Evolutionary conservation across 1,140 invertebrate genomes (phyloP).

Genomic region (Aphis gossypii): DNA sequence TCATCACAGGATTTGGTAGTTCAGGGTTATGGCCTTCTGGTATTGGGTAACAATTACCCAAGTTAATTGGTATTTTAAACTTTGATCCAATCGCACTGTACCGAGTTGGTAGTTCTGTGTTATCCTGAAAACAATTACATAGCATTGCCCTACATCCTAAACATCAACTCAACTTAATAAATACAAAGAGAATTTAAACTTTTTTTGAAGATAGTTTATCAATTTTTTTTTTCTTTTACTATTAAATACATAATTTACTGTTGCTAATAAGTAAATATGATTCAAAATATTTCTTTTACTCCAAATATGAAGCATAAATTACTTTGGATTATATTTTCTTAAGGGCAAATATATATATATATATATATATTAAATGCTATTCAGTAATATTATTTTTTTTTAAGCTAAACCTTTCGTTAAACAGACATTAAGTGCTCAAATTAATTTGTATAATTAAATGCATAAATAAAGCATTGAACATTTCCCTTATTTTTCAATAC

Average conservation of each 20-base stretch:
- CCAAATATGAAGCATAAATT: not conserved
- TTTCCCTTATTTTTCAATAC: not conserved
- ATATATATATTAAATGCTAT: not conserved
- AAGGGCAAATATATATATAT: not conserved
- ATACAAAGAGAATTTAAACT: not conserved
- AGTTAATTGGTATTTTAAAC: constrained; percentile 46
- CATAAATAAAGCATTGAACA: not conserved
- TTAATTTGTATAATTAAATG: not conserved
- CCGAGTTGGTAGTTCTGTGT: constrained; percentile 22
- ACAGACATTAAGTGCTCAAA: not conserved
- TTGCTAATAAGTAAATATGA: not conserved
- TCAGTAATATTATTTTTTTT: not conserved
- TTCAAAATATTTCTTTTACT: not conserved
- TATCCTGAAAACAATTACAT: constrained; percentile 39
- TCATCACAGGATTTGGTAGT: not conserved
- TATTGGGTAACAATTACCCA: constrained; percentile 29
- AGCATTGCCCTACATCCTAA: constrained; percentile 37
- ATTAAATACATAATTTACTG: not conserved
- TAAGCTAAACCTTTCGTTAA: not conserved
- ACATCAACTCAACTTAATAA: not conserved
- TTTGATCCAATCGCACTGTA: constrained; percentile 32
- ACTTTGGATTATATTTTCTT: not conserved
- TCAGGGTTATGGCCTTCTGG: constrained; percentile 40
- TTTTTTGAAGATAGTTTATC: not conserved
- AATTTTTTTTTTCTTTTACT: not conserved